Evolutionary conservation across 1,140 invertebrate genomes (phyloP), one percentile per base, ranked within the genome.

Genomic region (Mercenaria mercenaria): DNA sequence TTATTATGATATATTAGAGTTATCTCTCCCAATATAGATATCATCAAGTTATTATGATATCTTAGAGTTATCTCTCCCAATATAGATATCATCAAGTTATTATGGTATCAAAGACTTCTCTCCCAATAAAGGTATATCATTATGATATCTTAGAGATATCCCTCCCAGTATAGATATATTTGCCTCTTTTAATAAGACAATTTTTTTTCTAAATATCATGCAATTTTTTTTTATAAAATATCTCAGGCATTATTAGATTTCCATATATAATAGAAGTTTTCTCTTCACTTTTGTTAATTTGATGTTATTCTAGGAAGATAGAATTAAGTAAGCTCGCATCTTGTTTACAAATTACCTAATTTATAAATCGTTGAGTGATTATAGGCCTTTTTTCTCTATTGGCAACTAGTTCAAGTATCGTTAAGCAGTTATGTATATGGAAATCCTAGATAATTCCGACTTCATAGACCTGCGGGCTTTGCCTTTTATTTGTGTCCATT

Each of bases 281-380:
- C 10, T 26, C 26, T 64, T 29, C n/a, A 64, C 10, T 64, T 64
- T 26, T 8, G 20, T 64, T 26, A n/a, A 64, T 64, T 13, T 72
- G 67, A 39, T 72, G 34, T 39, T 34, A n/a, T 29, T 29, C 59
- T 64, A 29, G 1, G 26, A 64, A 72, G 39, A 72, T 39, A 41
- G 67, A 72, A 39, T 72, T 39, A 72, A 72, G 13, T 39, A 72
- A 72, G 23, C 67, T 29, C 3, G 23, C 29, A 26, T 72, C 67
- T 20, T 72, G 67, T 72, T 72, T 72, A 72, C 67, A 72, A 72
- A 72, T 72, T 39, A 37, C 34, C 67, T 72, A 37, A 72, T 72
- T 72, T 72, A 72, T 39, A 72, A 72, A 72, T 72, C 34, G 37
- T 39, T n/a, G 2, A 39, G 34, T 39, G 18, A 72, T 72, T 72